Percentiles rank a stretch among this genome's conserved stretches.
Conservation (phyloP, 2,797 vertebrate species). For the Sciaenops ocellatus region DNA sequence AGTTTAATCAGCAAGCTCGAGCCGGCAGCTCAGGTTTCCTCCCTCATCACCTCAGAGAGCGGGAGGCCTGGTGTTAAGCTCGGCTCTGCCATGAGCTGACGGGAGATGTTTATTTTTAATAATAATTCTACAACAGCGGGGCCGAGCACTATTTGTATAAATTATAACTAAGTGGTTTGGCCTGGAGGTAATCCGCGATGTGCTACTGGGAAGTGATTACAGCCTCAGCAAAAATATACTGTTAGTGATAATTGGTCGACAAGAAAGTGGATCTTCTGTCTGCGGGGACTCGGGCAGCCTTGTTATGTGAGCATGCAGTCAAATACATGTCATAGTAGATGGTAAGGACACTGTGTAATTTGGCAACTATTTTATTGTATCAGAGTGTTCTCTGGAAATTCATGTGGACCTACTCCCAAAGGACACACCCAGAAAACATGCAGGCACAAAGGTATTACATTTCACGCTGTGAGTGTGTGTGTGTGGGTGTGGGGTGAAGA, state of each 20-base stretch:
- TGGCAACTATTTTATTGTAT: conserved; percentile 28
- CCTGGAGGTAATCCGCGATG: conserved; percentile 72
- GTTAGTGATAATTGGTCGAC: conserved; percentile 74
- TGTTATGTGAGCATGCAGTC: not conserved
- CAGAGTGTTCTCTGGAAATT: conserved; percentile 38
- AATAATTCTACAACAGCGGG: conserved; percentile 82
- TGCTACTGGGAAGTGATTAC: conserved; percentile 79
- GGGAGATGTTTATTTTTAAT: conserved; percentile 84
- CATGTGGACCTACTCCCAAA: not conserved
- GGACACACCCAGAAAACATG: conserved; percentile 63
- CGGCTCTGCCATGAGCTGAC: conserved; percentile 60
- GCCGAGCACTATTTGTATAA: conserved; percentile 79
- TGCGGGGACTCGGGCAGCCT: conserved; percentile 12
- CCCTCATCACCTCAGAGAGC: conserved; percentile 53
- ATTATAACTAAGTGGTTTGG: conserved; percentile 84
- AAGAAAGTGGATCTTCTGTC: conserved; percentile 67
- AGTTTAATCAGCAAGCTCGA: conserved; percentile 64
- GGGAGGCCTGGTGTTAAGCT: conserved; percentile 59
- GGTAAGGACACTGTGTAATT: conserved; percentile 13
- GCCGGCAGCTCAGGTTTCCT: conserved; percentile 74
- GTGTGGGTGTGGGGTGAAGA: conserved; percentile 26
- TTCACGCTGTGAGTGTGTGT: conserved; percentile 24
- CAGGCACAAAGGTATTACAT: conserved; percentile 45
- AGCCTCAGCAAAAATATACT: conserved; percentile 77
- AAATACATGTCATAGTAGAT: conserved; percentile 19